phyloP scores from a whole-genome alignment of 30 jellyfish, hydroid and myxozoan species.

The Mastigias papua region DNA sequence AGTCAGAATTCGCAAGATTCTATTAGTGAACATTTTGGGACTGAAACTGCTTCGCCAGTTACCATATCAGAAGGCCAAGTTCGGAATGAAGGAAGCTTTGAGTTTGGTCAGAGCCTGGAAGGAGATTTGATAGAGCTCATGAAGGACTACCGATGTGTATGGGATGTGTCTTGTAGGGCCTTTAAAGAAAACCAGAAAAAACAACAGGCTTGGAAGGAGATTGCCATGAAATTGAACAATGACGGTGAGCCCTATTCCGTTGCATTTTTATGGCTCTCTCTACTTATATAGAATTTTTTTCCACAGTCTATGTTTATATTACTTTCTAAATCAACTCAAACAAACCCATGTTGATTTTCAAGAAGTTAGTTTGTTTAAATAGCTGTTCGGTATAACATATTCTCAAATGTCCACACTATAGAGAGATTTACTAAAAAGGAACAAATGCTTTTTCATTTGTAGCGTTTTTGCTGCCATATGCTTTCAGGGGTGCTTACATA shows the following conservation, averaged over 20 bases:
- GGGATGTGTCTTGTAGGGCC: slow-evolving; percentile 59
- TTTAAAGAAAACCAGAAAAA: slow-evolving; percentile 48
- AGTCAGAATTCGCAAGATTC: slow-evolving; percentile 9
- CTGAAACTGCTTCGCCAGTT: slow-evolving; percentile 12
- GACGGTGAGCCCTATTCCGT: slow-evolving; percentile 13
- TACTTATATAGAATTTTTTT: neutral
- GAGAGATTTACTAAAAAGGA: neutral
- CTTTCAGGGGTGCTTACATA: neutral
- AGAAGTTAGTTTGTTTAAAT: neutral
- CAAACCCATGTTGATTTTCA: neutral
- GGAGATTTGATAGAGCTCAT: slow-evolving; percentile 42
- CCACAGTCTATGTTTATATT: neutral
- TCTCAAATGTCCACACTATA: neutral
- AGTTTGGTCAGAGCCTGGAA: slow-evolving; percentile 35
- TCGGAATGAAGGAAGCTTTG: slow-evolving; percentile 21
- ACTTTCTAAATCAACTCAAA: neutral
- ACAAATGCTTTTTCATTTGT: neutral
- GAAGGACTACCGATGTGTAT: slow-evolving; percentile 40
- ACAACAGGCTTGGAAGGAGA: slow-evolving; percentile 60
- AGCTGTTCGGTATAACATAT: neutral
- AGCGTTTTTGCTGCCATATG: neutral
- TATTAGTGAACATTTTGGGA: neutral
- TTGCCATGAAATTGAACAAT: slow-evolving; percentile 30
- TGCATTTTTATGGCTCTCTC: neutral
- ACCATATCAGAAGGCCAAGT: slow-evolving; percentile 17